phyloP scores from a whole-genome alignment of 2,113 vertebrate species.

The Cnemophilus loriae region DNA sequence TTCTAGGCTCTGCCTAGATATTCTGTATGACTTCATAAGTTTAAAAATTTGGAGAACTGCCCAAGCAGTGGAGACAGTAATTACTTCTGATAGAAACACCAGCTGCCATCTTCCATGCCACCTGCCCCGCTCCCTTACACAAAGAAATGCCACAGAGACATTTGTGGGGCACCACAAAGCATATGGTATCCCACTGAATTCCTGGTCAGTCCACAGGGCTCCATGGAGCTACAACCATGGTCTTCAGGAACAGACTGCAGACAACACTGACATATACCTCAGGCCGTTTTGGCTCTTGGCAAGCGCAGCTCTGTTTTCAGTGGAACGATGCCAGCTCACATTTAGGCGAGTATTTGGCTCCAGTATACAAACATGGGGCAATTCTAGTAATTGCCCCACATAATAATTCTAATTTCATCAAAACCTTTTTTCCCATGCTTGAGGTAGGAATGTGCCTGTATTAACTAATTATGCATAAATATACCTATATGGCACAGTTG shows the following conservation, averaged over 20 bases:
- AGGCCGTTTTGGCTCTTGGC: neutral
- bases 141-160: neutral
- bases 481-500: neutral
- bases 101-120: constrained; percentile 21
- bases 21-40: neutral
- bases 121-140: neutral
- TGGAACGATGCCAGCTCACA: neutral
- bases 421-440: neutral
- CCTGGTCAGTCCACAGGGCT: neutral
- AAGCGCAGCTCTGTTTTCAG: neutral
- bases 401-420: constrained; percentile 11
- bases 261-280: neutral
- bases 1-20: neutral
- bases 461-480: neutral
- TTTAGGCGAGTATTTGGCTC: neutral
- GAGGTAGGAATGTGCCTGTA: neutral
- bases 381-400: neutral
- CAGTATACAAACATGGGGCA: neutral
- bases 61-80: neutral
- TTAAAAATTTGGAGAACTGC: neutral
- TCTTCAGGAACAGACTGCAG: neutral
- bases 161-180: neutral
- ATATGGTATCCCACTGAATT: neutral
- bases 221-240: neutral
- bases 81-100: constrained; percentile 27